Evolutionary conservation across 2,113 vertebrate species (phyloP), one percentile per base, ranked within the genome.

Genomic region (Engraulis encrasicolus): DNA sequence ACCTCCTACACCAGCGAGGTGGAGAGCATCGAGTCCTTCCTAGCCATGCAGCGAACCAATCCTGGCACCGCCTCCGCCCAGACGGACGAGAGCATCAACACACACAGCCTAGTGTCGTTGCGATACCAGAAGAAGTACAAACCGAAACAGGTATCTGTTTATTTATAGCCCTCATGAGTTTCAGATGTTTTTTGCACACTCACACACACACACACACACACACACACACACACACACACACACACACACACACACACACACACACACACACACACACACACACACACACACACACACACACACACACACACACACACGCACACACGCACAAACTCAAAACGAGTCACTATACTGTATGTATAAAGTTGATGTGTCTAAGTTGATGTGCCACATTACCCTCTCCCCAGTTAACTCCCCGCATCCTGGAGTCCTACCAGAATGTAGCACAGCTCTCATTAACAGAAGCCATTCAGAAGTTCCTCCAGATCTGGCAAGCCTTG

Each of bases 111-210:
- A 0, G 92, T 96, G 0, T 95, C 95, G 0, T 92, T 92, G 9
- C 92, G 95, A 37, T 96, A 95, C 87, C 95, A 96, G 86, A 93
- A 95, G 17, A 96, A 95, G 87, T 93, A 96, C 84, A 96, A 96
- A 80, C 92, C 94, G 58, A 96, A 96, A 80, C 95, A 96, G 93
- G 95, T 96, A 84, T 45, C 40, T 45, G 40, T 9, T 74, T 3
- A 74, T 3, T 17, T 15, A 74, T 34, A 74, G 31, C 11, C 11
- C 12, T 74, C 31, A 15, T 31, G 1, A 74, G 14, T 74, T 74
- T 66, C 58, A 18, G 15, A n/a, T n/a, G n/a, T n/a, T n/a, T n/a
- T n/a, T n/a, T n/a, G n/a, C n/a, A n/a, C 14, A 6, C 45, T 45
- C 9, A 6, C n/a, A 1, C 20, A 17, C 40, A 50, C 81, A 82